Evolutionary conservation across 2,797 vertebrate genomes (phyloP).

Genomic region (Hoplostethus mediterraneus): DNA sequence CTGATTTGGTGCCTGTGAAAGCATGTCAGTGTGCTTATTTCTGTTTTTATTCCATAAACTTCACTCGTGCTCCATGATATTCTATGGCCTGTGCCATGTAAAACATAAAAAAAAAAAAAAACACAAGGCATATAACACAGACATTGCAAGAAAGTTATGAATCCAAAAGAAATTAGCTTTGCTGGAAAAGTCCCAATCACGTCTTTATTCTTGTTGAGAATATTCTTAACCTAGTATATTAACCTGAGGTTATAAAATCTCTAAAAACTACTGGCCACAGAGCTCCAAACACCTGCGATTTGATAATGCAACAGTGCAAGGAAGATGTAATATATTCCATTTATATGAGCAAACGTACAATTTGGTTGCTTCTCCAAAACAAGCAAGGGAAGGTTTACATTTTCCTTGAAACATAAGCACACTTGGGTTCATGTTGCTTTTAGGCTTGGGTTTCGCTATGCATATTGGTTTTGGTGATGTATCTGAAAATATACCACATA

Average conservation of each 20-base stretch:
- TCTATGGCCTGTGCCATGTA: not conserved
- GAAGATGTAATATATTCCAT: constrained; percentile 21
- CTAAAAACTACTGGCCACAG: constrained; percentile 20
- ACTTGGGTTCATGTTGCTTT: not conserved
- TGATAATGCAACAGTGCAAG: constrained; percentile 4
- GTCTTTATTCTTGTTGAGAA: constrained; percentile 33
- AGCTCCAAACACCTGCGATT: constrained; percentile 9
- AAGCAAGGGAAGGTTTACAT: too few species aligned
- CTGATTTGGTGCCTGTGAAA: not conserved
- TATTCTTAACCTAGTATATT: constrained; percentile 5
- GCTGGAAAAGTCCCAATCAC: constrained; percentile 47
- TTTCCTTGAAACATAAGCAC: not conserved
- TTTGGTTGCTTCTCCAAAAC: too few species aligned
- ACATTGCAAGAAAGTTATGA: constrained; percentile 18
- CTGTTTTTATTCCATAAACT: constrained; percentile 21
- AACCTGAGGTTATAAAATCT: constrained; percentile 22
- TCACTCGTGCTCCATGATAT: constrained; percentile 3
- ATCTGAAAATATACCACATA: too few species aligned
- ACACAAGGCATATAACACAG: constrained; percentile 10
- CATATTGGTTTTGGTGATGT: not conserved
- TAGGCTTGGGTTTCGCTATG: not conserved
- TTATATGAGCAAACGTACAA: not conserved
- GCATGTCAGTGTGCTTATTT: constrained; percentile 7
- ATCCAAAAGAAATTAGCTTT: constrained; percentile 33
- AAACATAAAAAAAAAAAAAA: constrained; percentile 20